These are phyloP conservation scores for Parascotia fuliginaria DNA, from an alignment of 2,888 invertebrate genomes.

Conservation along the genomic window DNA sequence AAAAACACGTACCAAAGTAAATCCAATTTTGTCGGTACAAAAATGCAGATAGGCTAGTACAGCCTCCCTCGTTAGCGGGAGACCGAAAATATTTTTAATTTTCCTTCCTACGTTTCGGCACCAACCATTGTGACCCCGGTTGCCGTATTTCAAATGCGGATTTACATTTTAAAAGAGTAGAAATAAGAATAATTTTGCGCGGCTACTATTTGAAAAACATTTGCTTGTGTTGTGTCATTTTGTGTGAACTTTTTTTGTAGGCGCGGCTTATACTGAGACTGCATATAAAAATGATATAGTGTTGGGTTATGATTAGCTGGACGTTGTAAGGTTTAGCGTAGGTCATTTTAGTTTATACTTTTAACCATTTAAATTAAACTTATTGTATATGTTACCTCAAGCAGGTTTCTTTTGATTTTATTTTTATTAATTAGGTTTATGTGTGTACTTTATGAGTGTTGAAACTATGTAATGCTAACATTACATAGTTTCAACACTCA, in stretches of 20 bases:
- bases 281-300: background rate
- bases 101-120: constrained; percentile 67
- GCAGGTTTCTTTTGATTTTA: no score
- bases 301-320: background rate
- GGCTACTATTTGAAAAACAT: constrained; percentile 15
- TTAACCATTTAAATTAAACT: no score
- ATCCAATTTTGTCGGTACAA: constrained; percentile 52
- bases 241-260: background rate
- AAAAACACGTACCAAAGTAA: constrained; percentile 47
- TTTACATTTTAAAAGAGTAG: constrained; percentile 38
- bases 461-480: no score
- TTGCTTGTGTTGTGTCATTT: constrained; percentile 4
- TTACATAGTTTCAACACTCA: no score
- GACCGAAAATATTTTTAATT: constrained; percentile 65
- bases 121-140: constrained; percentile 56
- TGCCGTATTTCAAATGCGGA: constrained; percentile 40
- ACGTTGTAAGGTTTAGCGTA: background rate
- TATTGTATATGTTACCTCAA: no score
- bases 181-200: constrained; percentile 27
- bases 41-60: constrained; percentile 52
- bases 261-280: background rate
- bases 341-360: background rate
- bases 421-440: no score
- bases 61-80: constrained; percentile 49
- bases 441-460: no score